These are phyloP conservation scores for Helicoverpa zea DNA, from an alignment of 1,140 invertebrate species.

Conservation along the genomic window DNA sequence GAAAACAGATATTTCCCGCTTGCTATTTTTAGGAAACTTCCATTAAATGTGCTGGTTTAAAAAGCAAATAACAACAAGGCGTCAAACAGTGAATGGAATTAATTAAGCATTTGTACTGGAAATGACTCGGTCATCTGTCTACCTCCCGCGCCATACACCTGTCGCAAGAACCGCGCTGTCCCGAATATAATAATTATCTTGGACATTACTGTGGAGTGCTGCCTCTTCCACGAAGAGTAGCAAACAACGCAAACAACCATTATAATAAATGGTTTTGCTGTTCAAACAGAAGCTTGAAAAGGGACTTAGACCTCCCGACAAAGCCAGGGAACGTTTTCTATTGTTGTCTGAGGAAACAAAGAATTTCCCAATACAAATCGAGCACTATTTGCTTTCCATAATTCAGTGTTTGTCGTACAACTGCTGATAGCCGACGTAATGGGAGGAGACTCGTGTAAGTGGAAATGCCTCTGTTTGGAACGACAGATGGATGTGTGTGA, in stretches of 20 bases:
- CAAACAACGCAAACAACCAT: not conserved
- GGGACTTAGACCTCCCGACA: not conserved
- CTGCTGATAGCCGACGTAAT: not conserved
- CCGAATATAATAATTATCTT: not conserved
- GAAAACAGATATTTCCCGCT: not conserved
- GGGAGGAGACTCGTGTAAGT: not conserved
- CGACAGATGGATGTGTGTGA: not conserved
- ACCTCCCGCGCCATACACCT: no score
- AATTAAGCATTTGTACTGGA: not conserved
- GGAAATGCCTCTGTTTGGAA: not conserved
- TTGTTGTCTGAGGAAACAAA: not conserved
- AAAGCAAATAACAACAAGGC: constrained; percentile 8
- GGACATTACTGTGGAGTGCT: not conserved
- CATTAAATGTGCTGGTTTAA: constrained; percentile 10
- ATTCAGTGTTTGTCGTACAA: not conserved
- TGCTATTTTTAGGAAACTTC: constrained; percentile 29
- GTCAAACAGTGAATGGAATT: not conserved
- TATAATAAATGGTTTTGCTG: not conserved
- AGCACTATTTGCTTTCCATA: constrained; percentile 7
- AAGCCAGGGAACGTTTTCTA: not conserved
- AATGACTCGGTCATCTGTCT: not conserved
- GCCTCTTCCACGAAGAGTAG: not conserved
- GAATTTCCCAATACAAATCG: constrained; percentile 7
- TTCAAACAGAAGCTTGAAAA: not conserved
- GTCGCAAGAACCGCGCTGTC: not conserved